These are phyloP conservation scores for Pungitius pungitius DNA, from an alignment of 2,113 vertebrate genomes.

Conservation along the genomic window DNA sequence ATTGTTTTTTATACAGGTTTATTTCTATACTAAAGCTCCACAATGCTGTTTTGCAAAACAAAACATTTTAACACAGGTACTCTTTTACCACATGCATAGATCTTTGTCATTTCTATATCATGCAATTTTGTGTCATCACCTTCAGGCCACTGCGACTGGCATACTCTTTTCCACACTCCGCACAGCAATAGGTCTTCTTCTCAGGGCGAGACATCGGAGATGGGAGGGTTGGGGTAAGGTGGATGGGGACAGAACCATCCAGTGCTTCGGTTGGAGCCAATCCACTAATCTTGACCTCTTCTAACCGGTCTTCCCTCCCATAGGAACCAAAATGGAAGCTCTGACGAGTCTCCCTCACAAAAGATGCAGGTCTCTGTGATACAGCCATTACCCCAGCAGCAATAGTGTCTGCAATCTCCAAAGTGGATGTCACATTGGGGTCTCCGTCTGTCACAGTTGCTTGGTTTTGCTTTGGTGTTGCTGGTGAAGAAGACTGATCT, in stretches of 20 bases:
- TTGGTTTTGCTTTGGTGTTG: slow-evolving; percentile 74
- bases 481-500: slow-evolving; percentile 35
- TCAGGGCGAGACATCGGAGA: slow-evolving; percentile 79
- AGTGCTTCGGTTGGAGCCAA: slow-evolving; percentile 56
- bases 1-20: neutral
- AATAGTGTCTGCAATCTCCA: slow-evolving; percentile 51
- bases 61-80: neutral
- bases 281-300: slow-evolving; percentile 54
- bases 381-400: slow-evolving; percentile 67
- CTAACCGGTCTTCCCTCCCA: slow-evolving; percentile 62
- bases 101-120: neutral
- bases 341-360: slow-evolving; percentile 75
- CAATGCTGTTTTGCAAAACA: neutral
- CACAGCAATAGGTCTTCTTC: slow-evolving; percentile 82
- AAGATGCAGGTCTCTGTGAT: slow-evolving; percentile 73
- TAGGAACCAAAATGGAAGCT: slow-evolving; percentile 68
- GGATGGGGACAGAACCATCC: slow-evolving; percentile 68
- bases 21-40: neutral
- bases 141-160: slow-evolving; percentile 83
- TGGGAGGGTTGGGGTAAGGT: slow-evolving; percentile 75
- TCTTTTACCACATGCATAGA: neutral
- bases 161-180: slow-evolving; percentile 83
- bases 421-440: slow-evolving; percentile 21
- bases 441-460: slow-evolving; percentile 59
- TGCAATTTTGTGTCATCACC: slow-evolving; percentile 56